phyloP scores from a whole-genome alignment of 1,140 invertebrate species.

The Carcinoscorpius rotundicauda region DNA sequence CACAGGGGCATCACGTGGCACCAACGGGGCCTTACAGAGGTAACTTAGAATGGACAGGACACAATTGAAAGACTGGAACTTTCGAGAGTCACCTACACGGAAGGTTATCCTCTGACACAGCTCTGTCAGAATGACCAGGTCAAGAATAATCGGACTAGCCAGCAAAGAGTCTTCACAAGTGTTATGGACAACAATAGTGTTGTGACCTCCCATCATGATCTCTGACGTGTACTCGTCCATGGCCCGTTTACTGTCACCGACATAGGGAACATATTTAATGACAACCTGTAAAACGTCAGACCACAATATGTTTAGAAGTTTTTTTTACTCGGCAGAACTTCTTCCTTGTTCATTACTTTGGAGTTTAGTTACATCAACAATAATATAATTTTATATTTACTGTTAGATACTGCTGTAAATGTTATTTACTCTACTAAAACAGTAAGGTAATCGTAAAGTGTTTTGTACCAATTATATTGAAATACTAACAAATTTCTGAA shows the following conservation, averaged over 20 bases:
- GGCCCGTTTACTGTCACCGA: constrained; percentile 88
- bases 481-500: too few species aligned
- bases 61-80: constrained; percentile 47
- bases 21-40: constrained; percentile 63
- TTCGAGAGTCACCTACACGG: constrained; percentile 22
- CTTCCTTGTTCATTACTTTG: too few species aligned
- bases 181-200: constrained; percentile 89
- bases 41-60: constrained; percentile 78
- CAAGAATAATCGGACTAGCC: constrained; percentile 82
- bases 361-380: too few species aligned
- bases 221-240: constrained; percentile 96
- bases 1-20: constrained; percentile 55
- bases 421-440: too few species aligned
- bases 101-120: constrained; percentile 67
- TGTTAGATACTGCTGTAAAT: too few species aligned
- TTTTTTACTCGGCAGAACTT: too few species aligned
- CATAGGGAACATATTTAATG: constrained; percentile 94
- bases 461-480: too few species aligned
- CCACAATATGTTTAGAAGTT: too few species aligned
- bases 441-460: too few species aligned
- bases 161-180: constrained; percentile 94
- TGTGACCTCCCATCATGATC: constrained; percentile 85
- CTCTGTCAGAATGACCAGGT: constrained; percentile 77
- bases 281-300: constrained; percentile 44
- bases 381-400: too few species aligned